phyloP scores from a whole-genome alignment of 2,113 vertebrate genomes.

The Burhinus bistriatus region DNA sequence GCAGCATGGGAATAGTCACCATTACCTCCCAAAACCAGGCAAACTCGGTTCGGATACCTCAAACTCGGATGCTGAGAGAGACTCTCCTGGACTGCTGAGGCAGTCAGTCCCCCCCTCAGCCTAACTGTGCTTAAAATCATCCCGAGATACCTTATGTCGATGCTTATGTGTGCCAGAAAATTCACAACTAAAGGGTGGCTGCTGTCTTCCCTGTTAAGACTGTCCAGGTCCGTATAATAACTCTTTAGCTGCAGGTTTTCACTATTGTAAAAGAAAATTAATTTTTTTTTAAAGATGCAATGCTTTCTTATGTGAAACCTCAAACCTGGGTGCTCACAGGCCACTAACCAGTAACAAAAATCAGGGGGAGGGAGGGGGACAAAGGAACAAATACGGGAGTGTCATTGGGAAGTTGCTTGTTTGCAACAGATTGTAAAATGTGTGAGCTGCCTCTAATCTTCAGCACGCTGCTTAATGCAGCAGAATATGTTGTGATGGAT shows the following conservation, averaged over 20 bases:
- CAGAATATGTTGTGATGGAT: slow-evolving; percentile 23
- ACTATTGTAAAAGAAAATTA: background rate
- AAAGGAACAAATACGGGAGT: background rate
- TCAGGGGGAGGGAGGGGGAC: background rate
- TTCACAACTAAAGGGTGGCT: background rate
- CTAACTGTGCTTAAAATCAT: background rate
- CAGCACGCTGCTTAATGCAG: slow-evolving; percentile 34
- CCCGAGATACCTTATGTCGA: background rate
- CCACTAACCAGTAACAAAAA: background rate
- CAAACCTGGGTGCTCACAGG: background rate
- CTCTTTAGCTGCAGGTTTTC: background rate
- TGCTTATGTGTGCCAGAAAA: background rate
- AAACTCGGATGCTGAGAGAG: background rate
- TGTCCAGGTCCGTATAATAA: background rate
- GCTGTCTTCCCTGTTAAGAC: background rate
- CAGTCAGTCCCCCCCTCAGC: background rate
- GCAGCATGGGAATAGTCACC: background rate
- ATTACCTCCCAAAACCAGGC: background rate
- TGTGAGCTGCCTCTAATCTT: background rate
- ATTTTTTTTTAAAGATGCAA: background rate
- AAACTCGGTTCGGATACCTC: background rate
- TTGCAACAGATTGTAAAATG: slow-evolving; percentile 35
- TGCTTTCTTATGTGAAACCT: background rate
- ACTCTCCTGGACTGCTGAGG: background rate
- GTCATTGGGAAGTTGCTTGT: background rate